Conservation (phyloP, 2,888 invertebrate genomes). For the Lutraria lutraria region DNA sequence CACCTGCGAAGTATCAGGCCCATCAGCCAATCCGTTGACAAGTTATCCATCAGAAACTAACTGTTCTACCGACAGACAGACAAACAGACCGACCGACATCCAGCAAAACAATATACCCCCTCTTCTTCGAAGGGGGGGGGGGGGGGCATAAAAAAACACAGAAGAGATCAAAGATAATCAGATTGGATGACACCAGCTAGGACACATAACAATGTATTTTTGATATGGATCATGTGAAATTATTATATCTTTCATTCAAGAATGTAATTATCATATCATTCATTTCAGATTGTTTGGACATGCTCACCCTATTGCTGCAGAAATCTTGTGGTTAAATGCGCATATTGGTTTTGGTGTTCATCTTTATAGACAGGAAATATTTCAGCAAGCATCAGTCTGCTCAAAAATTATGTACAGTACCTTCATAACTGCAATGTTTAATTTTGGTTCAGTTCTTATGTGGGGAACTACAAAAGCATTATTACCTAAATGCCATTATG, state of each 20-base stretch:
- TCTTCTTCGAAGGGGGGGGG: too few relatives aligned
- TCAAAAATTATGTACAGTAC: constrained; percentile 90
- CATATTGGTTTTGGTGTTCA: constrained; percentile 94
- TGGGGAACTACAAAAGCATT: constrained; percentile 95
- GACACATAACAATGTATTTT: too few relatives aligned
- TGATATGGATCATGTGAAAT: too few relatives aligned
- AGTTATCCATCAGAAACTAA: too few relatives aligned
- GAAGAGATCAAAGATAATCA: too few relatives aligned
- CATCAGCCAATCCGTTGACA: too few relatives aligned
- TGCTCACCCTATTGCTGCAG: constrained; percentile 87
- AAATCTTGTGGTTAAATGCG: constrained; percentile 93
- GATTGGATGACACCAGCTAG: too few relatives aligned
- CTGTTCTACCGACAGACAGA: too few relatives aligned
- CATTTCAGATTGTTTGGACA: constrained; percentile 85
- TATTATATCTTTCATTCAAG: neutral
- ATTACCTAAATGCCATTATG: constrained; percentile 90
- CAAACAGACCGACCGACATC: too few relatives aligned
- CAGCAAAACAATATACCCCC: too few relatives aligned
- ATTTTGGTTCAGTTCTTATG: constrained; percentile 94
- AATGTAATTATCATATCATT: neutral
- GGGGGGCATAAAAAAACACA: too few relatives aligned
- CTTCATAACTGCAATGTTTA: constrained; percentile 90
- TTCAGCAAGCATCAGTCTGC: constrained; percentile 90
- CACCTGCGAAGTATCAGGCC: too few relatives aligned
- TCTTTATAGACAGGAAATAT: constrained; percentile 93